Evolutionary conservation across 2,113 vertebrate species (phyloP).

Genomic region (Triplophysa rosa): DNA sequence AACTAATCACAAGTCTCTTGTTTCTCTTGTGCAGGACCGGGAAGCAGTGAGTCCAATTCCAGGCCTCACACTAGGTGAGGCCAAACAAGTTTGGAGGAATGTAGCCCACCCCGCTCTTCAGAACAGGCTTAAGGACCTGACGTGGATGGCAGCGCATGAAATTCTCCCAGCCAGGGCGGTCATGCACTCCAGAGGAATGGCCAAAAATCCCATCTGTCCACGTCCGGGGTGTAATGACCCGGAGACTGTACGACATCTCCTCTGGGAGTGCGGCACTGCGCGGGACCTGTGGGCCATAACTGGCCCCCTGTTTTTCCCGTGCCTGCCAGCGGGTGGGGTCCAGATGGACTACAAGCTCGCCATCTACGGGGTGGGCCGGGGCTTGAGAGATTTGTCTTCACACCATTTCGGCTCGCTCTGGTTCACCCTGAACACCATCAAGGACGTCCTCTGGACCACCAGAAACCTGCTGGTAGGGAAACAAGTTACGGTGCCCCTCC

Average conservation of each 20-base stretch:
- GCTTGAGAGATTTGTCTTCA: not conserved
- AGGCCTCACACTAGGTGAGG: not conserved
- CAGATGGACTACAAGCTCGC: not conserved
- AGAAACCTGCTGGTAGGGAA: slow-evolving; percentile 42
- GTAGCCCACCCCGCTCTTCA: not conserved
- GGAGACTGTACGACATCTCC: slow-evolving; percentile 19
- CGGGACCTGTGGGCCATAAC: slow-evolving; percentile 35
- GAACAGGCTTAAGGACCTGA: not conserved
- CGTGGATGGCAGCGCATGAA: slow-evolving; percentile 3
- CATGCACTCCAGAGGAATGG: not conserved
- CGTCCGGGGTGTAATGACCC: not conserved
- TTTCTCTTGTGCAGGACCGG: slow-evolving; percentile 1
- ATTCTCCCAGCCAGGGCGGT: not conserved
- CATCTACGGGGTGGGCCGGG: not conserved
- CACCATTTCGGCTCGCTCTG: not conserved
- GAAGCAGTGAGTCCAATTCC: not conserved
- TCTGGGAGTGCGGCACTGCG: slow-evolving; percentile 31
- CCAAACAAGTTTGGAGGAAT: not conserved
- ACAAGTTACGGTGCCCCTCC: not conserved
- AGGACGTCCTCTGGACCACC: slow-evolving; percentile 19
- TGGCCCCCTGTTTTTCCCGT: slow-evolving; percentile 11
- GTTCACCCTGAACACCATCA: slow-evolving; percentile 5
- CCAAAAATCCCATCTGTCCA: not conserved
- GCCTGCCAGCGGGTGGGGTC: slow-evolving; percentile 34
- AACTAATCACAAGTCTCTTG: not conserved